A percentile compares a stretch with the other conserved stretches of the same genome.
Conservation (phyloP, 2,888 invertebrate species). For the Volucella inanis region DNA sequence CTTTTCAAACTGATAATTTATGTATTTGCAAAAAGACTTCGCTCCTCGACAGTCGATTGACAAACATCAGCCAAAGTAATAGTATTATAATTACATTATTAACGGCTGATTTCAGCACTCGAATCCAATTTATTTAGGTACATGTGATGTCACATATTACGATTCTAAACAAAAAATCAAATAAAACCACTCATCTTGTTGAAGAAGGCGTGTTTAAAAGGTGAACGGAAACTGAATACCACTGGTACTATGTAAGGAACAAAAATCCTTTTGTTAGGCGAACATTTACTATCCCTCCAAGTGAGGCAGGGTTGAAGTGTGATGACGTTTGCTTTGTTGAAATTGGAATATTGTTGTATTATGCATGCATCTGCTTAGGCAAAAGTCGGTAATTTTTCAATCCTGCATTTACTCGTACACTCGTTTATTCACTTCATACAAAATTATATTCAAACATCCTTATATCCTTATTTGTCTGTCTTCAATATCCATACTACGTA, state of each 20-base stretch:
- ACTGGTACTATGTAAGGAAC: slow-evolving; percentile 51
- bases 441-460: slow-evolving; percentile 71
- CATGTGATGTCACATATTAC: slow-evolving; percentile 41
- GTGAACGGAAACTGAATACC: slow-evolving; percentile 72
- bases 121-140: neutral
- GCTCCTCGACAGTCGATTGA: too few species aligned
- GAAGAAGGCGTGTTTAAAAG: slow-evolving; percentile 70
- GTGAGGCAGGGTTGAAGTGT: slow-evolving; percentile 46
- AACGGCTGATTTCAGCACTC: neutral
- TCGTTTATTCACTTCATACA: slow-evolving; percentile 59
- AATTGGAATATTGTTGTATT: slow-evolving; percentile 19
- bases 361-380: slow-evolving; percentile 69
- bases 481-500: slow-evolving; percentile 16
- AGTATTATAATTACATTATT: too few species aligned
- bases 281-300: slow-evolving; percentile 62
- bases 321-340: slow-evolving; percentile 26
- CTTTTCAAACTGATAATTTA: too few species aligned
- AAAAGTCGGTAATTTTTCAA: slow-evolving; percentile 65
- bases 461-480: slow-evolving; percentile 59
- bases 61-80: too few species aligned
- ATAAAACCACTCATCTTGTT: slow-evolving; percentile 20
- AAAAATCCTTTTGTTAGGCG: slow-evolving; percentile 70
- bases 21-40: too few species aligned
- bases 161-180: slow-evolving; percentile 39
- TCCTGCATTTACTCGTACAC: slow-evolving; percentile 65